Base-by-base conservation (phyloP, 2,888 invertebrate species). In the Tinea pellionella region DNA sequence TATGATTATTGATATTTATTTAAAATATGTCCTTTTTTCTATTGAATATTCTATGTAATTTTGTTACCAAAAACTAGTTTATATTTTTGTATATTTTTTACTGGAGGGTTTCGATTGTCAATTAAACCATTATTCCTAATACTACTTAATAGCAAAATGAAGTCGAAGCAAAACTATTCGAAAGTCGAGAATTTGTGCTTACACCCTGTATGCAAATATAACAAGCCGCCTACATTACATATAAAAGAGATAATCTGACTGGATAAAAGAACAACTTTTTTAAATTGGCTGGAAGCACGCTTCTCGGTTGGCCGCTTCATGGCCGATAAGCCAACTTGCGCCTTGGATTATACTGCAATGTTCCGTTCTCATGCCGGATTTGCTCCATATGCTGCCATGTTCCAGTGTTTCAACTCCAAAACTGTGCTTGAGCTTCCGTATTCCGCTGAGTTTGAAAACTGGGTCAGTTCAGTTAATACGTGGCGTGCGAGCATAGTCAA, bases 331-430 rank as follows among this genome's bases (percentile, higher is more conserved):
- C 53, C 53, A 24, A 53, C 53, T 53, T 53, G 24, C 24, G n/a
- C 53, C n/a, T 3, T 47, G 53, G 18, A 53, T 53, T 53, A 19
- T n/a, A 24, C 24, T 24, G 18, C 19, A 12, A 19, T 18, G 53
- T 47, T 53, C 24, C 24, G 24, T 19, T 12, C 53, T 24, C 16
- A 24, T 53, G 53, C 53, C 53, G 53, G 24, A 24, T 24, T 53
- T 53, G 53, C n/a, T 53, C 24, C 53, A 53, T 53, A 53, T 53
- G 53, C 53, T 8, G 53, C 53, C 53, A 24, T 53, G 16, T 24
- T 53, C 53, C 47, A 47, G 16, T 47, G 47, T 47, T 47, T 9
- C 47, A 47, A 47, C 47, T 47, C 47, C 8, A 15, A 47, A 47
- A 47, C 13, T 47, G 53, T 24, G 18, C 53, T 53, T 8, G 53